Conservation (phyloP, 2,797 vertebrate genomes). For the Gastrophryne carolinensis region DNA sequence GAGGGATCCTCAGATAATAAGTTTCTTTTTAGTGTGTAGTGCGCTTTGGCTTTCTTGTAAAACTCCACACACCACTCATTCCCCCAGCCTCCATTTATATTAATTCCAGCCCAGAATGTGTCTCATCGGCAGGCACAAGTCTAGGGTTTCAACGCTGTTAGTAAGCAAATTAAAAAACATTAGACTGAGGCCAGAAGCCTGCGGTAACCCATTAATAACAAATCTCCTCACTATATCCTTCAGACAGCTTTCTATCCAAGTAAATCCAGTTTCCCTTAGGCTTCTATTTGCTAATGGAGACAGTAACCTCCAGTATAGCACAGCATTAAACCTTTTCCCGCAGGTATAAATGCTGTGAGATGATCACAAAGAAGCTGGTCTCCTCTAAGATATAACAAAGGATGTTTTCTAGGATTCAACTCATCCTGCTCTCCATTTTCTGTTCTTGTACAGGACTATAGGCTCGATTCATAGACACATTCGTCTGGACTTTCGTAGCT, state of each 20-base stretch:
- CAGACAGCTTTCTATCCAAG: slow-evolving; percentile 25
- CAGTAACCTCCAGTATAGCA: slow-evolving; percentile 13
- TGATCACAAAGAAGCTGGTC: background rate
- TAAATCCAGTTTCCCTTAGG: slow-evolving; percentile 7
- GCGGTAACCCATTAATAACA: slow-evolving; percentile 39
- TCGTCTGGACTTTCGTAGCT: no score
- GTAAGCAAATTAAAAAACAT: slow-evolving; percentile 41
- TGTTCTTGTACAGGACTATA: no score
- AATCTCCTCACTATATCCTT: slow-evolving; percentile 13
- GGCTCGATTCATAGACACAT: no score
- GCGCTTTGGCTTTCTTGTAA: background rate
- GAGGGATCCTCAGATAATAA: background rate
- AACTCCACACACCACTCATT: slow-evolving; percentile 3
- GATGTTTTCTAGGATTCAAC: background rate
- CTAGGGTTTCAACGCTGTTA: slow-evolving; percentile 8
- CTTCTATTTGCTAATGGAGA: slow-evolving; percentile 13
- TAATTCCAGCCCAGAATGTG: slow-evolving; percentile 2
- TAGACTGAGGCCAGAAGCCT: slow-evolving; percentile 34
- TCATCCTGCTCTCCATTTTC: background rate
- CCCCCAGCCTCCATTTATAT: slow-evolving; percentile 15
- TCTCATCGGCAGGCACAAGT: slow-evolving; percentile 11
- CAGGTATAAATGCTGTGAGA: no score
- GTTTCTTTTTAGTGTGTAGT: background rate
- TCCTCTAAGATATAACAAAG: background rate
- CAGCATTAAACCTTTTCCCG: background rate